A percentile compares a stretch with the other conserved stretches of the same genome.
These are phyloP conservation scores for Masnerella sp. DNA, from an alignment of 2,888 invertebrate species.

Conservation along the genomic window DNA sequence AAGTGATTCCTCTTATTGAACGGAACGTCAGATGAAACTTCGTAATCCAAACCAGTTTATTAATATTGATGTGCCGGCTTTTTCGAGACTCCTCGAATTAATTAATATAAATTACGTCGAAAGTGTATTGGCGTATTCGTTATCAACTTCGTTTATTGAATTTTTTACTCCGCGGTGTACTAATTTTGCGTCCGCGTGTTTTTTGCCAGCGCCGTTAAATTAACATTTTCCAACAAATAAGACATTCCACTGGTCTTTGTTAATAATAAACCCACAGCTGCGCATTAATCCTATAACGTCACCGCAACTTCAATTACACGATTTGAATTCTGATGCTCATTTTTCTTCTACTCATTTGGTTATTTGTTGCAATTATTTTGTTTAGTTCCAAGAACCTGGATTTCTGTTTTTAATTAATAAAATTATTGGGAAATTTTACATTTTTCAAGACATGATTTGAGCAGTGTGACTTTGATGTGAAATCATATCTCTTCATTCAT, in stretches of 20 bases:
- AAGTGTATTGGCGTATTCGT: slow-evolving; percentile 7
- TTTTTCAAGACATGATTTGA: no score
- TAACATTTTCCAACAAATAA: no score
- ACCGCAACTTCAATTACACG: slow-evolving; percentile 15
- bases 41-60: slow-evolving; percentile 19
- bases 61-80: slow-evolving; percentile 9
- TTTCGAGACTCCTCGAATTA: slow-evolving; percentile 10
- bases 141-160: neutral
- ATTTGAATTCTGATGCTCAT: slow-evolving; percentile 15
- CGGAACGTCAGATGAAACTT: neutral
- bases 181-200: slow-evolving; percentile 8
- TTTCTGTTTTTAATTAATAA: no score
- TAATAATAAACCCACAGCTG: slow-evolving; percentile 6
- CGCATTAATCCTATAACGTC: slow-evolving; percentile 1
- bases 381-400: no score
- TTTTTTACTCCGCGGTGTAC: slow-evolving; percentile 1
- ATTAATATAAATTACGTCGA: slow-evolving; percentile 10
- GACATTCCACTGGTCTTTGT: slow-evolving; percentile 5
- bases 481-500: no score
- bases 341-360: no score
- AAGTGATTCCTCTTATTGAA: neutral
- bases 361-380: no score
- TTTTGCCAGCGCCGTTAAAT: no score
- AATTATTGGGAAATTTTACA: no score
- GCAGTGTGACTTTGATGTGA: no score